A percentile compares a stretch with the other conserved stretches of the same genome.
Evolutionary conservation across 2,888 invertebrate species (phyloP).

Genomic region (Coelinius sp.): DNA sequence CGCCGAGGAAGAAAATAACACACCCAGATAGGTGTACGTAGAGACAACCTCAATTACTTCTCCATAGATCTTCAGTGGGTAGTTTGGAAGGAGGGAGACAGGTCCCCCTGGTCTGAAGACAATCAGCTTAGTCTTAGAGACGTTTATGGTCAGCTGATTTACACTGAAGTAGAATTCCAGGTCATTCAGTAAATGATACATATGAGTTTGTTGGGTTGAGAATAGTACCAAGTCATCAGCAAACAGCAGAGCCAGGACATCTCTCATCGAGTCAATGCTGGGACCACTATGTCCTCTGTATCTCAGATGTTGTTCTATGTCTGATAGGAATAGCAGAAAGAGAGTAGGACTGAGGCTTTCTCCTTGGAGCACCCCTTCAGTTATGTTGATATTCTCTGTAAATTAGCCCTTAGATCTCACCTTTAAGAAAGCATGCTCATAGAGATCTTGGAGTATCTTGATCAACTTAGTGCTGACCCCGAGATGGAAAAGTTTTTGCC

Average conservation of each 20-base stretch:
- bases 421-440: constrained; percentile 22
- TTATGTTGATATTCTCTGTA: constrained; percentile 26
- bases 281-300: constrained; percentile 15
- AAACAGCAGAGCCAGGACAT: constrained; percentile 20
- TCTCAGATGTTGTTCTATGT: constrained; percentile 33
- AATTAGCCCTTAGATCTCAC: constrained; percentile 40
- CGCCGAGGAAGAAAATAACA: not conserved
- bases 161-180: not conserved
- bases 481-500: not conserved
- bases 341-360: constrained; percentile 14
- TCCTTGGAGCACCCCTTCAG: too few species aligned
- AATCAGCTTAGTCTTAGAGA: not conserved
- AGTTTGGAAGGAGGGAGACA: not conserved
- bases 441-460: not conserved
- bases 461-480: constrained; percentile 21
- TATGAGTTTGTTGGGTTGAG: not conserved
- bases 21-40: constrained; percentile 12
- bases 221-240: constrained; percentile 36
- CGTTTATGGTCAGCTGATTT: not conserved
- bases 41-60: not conserved
- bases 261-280: constrained; percentile 14
- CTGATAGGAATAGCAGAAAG: constrained; percentile 35
- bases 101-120: not conserved
- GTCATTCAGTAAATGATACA: not conserved
- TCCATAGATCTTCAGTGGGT: not conserved